phyloP scores from a whole-genome alignment of 1,140 invertebrate genomes.

The Drosophila subpulchrella region DNA sequence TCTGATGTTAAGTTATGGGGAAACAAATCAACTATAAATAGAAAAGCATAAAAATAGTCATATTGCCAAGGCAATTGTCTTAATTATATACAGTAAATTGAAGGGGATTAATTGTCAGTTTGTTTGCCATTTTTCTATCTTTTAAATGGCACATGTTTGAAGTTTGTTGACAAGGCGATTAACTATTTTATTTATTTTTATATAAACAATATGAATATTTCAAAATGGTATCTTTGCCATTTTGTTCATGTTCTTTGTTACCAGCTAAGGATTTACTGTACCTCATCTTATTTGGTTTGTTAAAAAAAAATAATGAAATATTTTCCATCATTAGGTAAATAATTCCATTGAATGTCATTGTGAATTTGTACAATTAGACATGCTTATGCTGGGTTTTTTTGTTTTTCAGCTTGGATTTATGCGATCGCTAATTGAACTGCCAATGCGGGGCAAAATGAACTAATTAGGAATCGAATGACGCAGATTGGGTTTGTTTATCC shows the following conservation, averaged over 20 bases:
- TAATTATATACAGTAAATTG: neutral
- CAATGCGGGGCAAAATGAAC: slow-evolving; percentile 25
- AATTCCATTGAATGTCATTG: slow-evolving; percentile 3
- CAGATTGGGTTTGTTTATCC: slow-evolving; percentile 42
- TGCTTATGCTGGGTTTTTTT: slow-evolving; percentile 47
- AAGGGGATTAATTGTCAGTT: neutral
- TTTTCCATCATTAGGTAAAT: neutral
- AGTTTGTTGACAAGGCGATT: slow-evolving; percentile 9
- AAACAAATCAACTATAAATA: neutral
- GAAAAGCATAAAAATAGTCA: neutral
- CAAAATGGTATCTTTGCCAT: too few species aligned
- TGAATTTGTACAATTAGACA: slow-evolving; percentile 14
- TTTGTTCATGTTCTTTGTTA: too few species aligned
- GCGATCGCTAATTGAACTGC: slow-evolving; percentile 32
- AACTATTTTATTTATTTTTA: neutral
- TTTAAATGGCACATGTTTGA: neutral
- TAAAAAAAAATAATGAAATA: neutral
- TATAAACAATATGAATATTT: neutral
- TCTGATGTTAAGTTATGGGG: neutral
- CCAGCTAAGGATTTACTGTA: neutral
- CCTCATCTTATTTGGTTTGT: neutral
- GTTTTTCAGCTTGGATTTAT: slow-evolving; percentile 35
- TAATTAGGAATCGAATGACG: slow-evolving; percentile 54
- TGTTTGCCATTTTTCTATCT: neutral
- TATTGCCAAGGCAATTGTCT: neutral